Conservation (phyloP, 2,797 vertebrate genomes). For the Chaetodon trifasciatus region DNA sequence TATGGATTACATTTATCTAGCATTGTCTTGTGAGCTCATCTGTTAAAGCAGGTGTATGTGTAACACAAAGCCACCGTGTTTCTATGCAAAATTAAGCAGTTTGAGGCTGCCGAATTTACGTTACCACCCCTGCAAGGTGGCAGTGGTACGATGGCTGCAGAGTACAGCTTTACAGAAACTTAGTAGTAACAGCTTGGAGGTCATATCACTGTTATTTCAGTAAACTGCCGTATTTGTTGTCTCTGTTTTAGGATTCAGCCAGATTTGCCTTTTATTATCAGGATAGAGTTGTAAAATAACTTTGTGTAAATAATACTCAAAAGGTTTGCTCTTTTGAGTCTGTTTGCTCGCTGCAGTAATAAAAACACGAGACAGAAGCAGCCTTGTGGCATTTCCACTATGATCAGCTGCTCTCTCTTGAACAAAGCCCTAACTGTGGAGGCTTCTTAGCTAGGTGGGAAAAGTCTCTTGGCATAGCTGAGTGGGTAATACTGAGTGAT, state of each 20-base stretch:
- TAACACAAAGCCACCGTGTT: constrained; percentile 25
- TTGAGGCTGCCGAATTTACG: not conserved
- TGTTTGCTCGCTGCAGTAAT: constrained; percentile 28
- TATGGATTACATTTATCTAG: not conserved
- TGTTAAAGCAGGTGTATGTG: not conserved
- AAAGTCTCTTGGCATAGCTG: constrained; percentile 43
- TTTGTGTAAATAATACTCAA: constrained; percentile 9
- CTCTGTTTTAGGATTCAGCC: not conserved
- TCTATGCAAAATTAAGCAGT: not conserved
- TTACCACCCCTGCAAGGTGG: not conserved
- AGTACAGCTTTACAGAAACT: not conserved
- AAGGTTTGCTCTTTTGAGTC: not conserved
- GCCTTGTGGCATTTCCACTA: constrained; percentile 63
- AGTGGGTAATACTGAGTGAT: constrained; percentile 24
- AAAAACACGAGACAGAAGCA: constrained; percentile 16
- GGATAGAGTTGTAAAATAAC: not conserved
- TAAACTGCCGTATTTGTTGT: not conserved
- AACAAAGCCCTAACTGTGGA: constrained; percentile 77
- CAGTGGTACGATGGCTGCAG: not conserved
- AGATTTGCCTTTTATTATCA: not conserved
- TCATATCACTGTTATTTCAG: not conserved
- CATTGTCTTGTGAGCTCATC: not conserved
- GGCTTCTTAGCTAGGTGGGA: constrained; percentile 43
- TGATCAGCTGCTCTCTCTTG: constrained; percentile 75
- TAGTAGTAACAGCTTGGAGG: not conserved